Percentiles rank a stretch among this genome's conserved stretches.
Conservation (phyloP, 2,888 invertebrate species). For the Drosophila mimetica region DNA sequence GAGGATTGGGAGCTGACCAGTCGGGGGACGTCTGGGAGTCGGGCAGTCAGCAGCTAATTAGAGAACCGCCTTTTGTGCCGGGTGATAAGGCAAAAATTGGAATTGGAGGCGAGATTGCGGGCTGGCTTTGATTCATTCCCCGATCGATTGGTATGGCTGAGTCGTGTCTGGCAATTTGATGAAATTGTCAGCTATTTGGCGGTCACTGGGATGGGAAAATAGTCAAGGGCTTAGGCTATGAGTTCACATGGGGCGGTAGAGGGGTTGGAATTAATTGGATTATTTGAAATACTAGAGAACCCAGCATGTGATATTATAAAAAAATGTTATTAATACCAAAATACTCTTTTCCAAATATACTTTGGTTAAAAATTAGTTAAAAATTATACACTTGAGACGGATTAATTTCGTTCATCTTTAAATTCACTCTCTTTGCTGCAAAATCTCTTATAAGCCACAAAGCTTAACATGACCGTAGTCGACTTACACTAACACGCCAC, state of each 20-base stretch:
- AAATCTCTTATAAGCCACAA: slow-evolving; percentile 7
- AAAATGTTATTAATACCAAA: too few species aligned
- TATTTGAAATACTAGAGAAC: too few species aligned
- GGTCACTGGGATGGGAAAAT: slow-evolving; percentile 9
- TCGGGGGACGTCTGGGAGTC: slow-evolving; percentile 30
- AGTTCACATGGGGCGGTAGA: neutral
- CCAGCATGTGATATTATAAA: too few species aligned
- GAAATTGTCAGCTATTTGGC: slow-evolving; percentile 48
- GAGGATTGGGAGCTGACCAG: slow-evolving; percentile 2
- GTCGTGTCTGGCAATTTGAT: slow-evolving; percentile 55
- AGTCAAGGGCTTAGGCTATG: slow-evolving; percentile 3
- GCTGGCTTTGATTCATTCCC: slow-evolving; percentile 22
- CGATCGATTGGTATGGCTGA: slow-evolving; percentile 17
- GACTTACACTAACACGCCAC: neutral
- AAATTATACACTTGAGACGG: neutral
- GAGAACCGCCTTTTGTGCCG: slow-evolving; percentile 58
- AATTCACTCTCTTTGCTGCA: neutral
- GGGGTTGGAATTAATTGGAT: slow-evolving; percentile 6
- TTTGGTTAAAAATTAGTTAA: too few species aligned
- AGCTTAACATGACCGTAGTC: slow-evolving; percentile 4
- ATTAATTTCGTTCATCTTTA: neutral
- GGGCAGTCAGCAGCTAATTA: slow-evolving; percentile 59
- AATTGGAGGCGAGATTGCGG: slow-evolving; percentile 34
- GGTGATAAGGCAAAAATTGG: slow-evolving; percentile 55
- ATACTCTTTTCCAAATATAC: too few species aligned